phyloP scores from a whole-genome alignment of 2,797 vertebrate genomes.

The Molossus molossus region DNA sequence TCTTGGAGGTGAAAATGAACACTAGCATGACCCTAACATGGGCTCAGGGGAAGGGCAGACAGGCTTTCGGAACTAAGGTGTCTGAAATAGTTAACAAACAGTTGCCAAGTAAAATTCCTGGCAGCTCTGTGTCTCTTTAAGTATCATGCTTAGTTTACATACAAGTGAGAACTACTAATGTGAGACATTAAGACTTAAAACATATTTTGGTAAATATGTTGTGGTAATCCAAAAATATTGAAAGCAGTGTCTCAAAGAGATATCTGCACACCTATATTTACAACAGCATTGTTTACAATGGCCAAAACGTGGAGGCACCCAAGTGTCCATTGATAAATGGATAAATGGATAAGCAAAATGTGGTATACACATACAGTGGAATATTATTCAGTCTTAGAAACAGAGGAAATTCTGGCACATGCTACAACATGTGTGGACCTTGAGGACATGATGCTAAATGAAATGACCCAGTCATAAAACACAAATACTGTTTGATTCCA shows the following conservation, averaged over 20 bases:
- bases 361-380: background rate
- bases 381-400: background rate
- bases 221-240: background rate
- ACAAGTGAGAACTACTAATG: background rate
- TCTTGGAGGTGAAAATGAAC: slow-evolving; percentile 43
- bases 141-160: background rate
- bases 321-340: background rate
- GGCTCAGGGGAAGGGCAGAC: background rate
- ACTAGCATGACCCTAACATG: background rate
- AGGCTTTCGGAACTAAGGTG: background rate
- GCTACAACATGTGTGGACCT: background rate
- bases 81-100: slow-evolving; percentile 1
- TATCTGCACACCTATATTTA: background rate
- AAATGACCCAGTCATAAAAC: background rate
- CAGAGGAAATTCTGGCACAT: background rate
- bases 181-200: background rate
- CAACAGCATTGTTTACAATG: background rate
- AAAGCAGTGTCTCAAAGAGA: background rate
- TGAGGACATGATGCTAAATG: background rate
- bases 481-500: background rate
- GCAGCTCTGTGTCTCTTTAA: slow-evolving; percentile 16
- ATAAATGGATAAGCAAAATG: background rate
- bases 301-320: background rate
- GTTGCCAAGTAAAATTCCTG: slow-evolving; percentile 29
- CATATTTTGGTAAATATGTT: background rate